Percentiles rank a stretch among this genome's conserved stretches.
Conservation (phyloP, 2,113 vertebrate genomes). For the Centropus unirufus region DNA sequence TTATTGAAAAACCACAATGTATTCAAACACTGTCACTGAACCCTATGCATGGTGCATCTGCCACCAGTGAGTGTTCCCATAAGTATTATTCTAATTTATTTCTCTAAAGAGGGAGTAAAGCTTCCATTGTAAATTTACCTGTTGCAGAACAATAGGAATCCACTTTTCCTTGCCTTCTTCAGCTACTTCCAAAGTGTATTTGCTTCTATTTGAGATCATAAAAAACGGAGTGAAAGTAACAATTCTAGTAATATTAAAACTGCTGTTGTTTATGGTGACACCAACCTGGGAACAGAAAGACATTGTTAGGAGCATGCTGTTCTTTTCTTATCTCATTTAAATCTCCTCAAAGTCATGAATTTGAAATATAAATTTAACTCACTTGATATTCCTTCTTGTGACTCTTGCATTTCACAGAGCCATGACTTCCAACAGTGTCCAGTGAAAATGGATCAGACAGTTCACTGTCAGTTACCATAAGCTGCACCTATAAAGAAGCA, state of each 20-base stretch:
- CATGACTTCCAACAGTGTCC: slow-evolving; percentile 96
- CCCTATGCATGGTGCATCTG: background rate
- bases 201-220: slow-evolving; percentile 93
- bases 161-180: slow-evolving; percentile 87
- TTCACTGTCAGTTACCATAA: slow-evolving; percentile 96
- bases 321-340: background rate
- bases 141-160: slow-evolving; percentile 84
- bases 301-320: background rate
- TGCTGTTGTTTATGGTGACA: slow-evolving; percentile 92
- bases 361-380: slow-evolving; percentile 45
- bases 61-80: background rate
- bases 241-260: slow-evolving; percentile 96
- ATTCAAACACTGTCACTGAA: background rate
- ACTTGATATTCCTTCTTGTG: slow-evolving; percentile 90
- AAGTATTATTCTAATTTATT: too few species aligned
- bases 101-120: background rate
- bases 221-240: slow-evolving; percentile 96
- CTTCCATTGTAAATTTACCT: slow-evolving; percentile 76
- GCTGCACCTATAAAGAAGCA: slow-evolving; percentile 84
- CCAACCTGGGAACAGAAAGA: slow-evolving; percentile 83
- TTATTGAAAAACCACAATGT: background rate
- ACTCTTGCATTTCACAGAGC: slow-evolving; percentile 93
- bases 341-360: background rate
- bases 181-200: slow-evolving; percentile 83
- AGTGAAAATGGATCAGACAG: slow-evolving; percentile 94